Percentiles rank a stretch among this genome's conserved stretches.
These are phyloP conservation scores for Cotesia chilonis DNA, from an alignment of 1,140 invertebrate genomes.

Conservation along the genomic window DNA sequence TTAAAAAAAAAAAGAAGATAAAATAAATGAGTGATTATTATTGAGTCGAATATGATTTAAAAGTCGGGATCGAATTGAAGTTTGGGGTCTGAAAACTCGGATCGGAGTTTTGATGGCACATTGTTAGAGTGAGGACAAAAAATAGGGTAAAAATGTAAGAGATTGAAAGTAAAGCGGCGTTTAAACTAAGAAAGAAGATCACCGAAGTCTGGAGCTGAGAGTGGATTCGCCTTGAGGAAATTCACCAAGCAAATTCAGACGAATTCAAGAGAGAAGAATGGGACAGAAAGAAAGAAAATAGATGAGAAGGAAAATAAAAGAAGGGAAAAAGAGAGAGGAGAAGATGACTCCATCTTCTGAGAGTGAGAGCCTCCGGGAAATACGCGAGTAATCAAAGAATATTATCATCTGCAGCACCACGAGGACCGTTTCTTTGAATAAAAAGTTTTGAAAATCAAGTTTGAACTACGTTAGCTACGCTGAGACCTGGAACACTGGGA, in stretches of 20 bases:
- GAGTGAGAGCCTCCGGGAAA: conserved; percentile 26
- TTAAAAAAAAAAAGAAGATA: too few relatives aligned
- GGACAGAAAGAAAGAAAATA: conserved; percentile 1
- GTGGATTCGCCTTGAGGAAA: conserved; percentile 20
- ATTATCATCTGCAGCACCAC: conserved; percentile 31
- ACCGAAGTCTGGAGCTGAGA: conserved; percentile 31
- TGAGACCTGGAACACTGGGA: conserved; percentile 18
- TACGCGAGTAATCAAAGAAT: conserved; percentile 34
- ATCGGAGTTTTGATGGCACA: neutral
- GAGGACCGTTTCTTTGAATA: conserved; percentile 27
- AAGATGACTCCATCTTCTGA: too few relatives aligned
- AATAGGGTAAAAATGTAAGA: conserved; percentile 19
- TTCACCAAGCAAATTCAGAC: conserved; percentile 26
- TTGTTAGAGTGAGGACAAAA: conserved; percentile 9
- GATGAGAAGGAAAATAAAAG: conserved; percentile 10
- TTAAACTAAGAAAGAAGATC: conserved; percentile 31
- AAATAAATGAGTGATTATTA: too few relatives aligned
- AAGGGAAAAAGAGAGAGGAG: neutral
- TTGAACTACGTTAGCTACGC: conserved; percentile 29
- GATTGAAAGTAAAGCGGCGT: conserved; percentile 26
- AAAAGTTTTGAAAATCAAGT: conserved; percentile 37
- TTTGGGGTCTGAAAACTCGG: neutral
- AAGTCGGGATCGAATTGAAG: neutral
- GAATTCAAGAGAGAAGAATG: neutral
- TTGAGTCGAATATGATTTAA: neutral